A percentile compares a stretch with the other conserved stretches of the same genome.
Conservation (phyloP, 2,797 vertebrate species). For the Galago senegalensis region DNA sequence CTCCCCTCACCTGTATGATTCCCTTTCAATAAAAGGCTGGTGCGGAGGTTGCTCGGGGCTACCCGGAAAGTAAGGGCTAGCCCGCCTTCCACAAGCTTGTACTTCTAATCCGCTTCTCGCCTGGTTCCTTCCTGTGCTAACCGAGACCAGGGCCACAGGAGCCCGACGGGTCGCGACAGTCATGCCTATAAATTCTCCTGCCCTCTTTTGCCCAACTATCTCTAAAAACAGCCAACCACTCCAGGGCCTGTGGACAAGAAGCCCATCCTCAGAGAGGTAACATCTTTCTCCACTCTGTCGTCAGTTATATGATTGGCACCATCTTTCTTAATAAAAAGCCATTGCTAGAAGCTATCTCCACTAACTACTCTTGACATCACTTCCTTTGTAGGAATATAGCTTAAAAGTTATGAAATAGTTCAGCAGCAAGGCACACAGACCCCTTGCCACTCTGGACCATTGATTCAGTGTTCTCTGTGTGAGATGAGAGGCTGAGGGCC, state of each 20-base stretch:
- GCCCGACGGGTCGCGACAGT: too few species aligned
- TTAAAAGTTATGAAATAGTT: too few species aligned
- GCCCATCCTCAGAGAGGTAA: neutral
- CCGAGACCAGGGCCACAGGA: too few species aligned
- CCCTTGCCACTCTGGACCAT: conserved; percentile 52
- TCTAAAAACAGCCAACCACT: conserved; percentile 34
- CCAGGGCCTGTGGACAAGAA: neutral
- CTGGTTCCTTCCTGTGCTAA: too few species aligned
- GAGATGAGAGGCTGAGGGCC: conserved; percentile 42
- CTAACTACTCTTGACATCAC: conserved; percentile 78
- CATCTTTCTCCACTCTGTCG: conserved; percentile 58
- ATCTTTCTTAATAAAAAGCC: conserved; percentile 80
- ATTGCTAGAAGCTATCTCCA: conserved; percentile 64
- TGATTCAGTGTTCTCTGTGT: conserved; percentile 5
- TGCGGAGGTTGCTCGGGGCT: too few species aligned
- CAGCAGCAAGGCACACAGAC: too few species aligned
- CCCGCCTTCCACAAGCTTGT: too few species aligned
- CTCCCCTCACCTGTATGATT: too few species aligned
- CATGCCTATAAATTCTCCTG: neutral
- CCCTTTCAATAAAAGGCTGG: too few species aligned
- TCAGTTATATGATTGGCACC: conserved; percentile 61
- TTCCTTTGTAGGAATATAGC: conserved; percentile 69
- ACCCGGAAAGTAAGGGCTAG: too few species aligned
- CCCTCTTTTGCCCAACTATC: neutral
- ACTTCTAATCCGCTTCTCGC: too few species aligned